Evolutionary conservation across 2,888 invertebrate species (phyloP), one percentile per base, ranked within the genome.

Genomic region (Brenthis hecate): DNA sequence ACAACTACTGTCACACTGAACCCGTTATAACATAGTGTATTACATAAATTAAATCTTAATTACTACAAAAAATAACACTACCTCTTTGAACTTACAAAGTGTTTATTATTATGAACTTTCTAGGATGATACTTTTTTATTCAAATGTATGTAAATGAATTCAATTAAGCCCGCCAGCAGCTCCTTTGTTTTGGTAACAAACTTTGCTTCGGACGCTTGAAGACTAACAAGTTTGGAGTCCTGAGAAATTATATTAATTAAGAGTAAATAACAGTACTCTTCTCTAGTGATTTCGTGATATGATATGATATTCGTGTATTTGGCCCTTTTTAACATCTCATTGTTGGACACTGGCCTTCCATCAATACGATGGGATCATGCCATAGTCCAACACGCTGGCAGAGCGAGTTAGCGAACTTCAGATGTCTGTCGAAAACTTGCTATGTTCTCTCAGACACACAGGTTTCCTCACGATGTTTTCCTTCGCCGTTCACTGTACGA

Each of bases 101-200:
- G 43, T 56, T 66, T 58, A 67, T 67, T 32, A 66, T 43, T 36
- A 57, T 62, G 13, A 51, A 43, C 48, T 63, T 66, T 56, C 43
- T 11, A 63, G 36, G 54, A 28, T 65, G 81, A 79, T 68, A 56
- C 72, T 76, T 54, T 78, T 81, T 81, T 80, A 85, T 86, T 85
- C 78, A 84, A 87, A 88, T 86, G 83, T 85, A 88, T 86, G 86
- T 73, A 75, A 80, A 81, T 81, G 62, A 71, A 73, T 76, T 75
- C 77, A 74, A 75, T 77, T 72, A 74, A 75, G 75, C 68, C 66
- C 68, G 71, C 72, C 73, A 73, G 70, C 58, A 68, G 70, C 71
- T 73, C 72, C 73, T 73, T 73, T 71, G 69, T 72, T 71, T 64
- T 69, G 68, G 62, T 68, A 70, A 57, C 61, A 43, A 64, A 56